Base-by-base conservation (phyloP, 2,113 vertebrate genomes). In the Raja brachyura region DNA sequence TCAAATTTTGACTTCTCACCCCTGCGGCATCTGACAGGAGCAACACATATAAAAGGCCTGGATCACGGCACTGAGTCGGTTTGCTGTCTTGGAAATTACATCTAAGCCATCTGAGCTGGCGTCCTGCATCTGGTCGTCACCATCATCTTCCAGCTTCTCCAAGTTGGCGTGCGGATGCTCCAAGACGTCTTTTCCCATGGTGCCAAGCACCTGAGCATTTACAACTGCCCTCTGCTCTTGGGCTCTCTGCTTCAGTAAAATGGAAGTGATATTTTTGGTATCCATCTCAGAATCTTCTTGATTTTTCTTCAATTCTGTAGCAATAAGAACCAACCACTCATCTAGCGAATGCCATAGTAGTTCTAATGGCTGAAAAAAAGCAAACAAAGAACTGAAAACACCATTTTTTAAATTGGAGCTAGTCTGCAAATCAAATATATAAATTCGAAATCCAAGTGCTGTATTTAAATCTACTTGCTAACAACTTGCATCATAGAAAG, bases 21-120 rank as follows among this genome's bases (percentile, higher is more conserved):
- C 98, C 83, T 96, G 98, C 94, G 98, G 99, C 98, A 99, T 99
- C 96, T 99, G 98, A 95, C 98, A 99, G 93, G 98, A 99, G 93
- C 98, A 99, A 96, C 98, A 98, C 98, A 99, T 97, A 94, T 99
- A 99, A 95, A 99, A 99, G 25, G 98, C 98, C 95, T 99, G 99
- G 95, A 99, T 99, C 94, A 99, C 99, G 93, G 99, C 98, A 93
- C 99, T 99, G 93, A 99, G 97, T 13, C 99, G 97, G 95, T 96
- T 99, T 93, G 99, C 98, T 93, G 98, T 99, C 98, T 99, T 98
- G 93, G 98, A 97, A 95, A 99, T 98, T 94, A 99, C 98, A 93
- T 99, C 99, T 96, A 99, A 98, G 93, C 97, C 97, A 63, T 98
- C 98, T 77, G 95, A 95, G 93, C 95, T 97, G 85, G 95, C 95